Conservation (phyloP, 2,797 vertebrate species). For the Phyllotis vaccarum region DNA sequence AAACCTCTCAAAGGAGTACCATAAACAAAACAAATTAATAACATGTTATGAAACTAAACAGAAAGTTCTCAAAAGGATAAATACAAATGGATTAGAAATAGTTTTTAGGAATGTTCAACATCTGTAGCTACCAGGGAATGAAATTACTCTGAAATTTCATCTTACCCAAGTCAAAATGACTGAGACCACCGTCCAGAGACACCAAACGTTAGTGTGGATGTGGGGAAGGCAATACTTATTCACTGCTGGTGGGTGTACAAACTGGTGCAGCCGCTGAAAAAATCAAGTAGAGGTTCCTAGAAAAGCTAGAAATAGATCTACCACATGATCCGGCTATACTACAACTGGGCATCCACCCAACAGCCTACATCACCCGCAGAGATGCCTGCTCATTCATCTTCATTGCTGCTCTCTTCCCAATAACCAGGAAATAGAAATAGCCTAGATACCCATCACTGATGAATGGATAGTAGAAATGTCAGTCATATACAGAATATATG, state of each 20-base stretch:
- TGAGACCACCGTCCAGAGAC: neutral
- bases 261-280: neutral
- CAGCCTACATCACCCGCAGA: neutral
- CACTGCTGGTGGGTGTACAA: neutral
- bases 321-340: neutral
- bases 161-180: neutral
- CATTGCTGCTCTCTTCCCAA: neutral
- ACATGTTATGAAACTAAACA: neutral
- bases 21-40: neutral
- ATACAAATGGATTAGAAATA: neutral
- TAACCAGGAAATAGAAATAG: neutral
- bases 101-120: neutral
- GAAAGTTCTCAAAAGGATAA: neutral
- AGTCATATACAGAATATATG: neutral
- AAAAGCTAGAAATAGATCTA: neutral
- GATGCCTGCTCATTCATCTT: neutral
- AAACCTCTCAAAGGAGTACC: neutral
- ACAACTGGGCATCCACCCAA: neutral
- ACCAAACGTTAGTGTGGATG: neutral
- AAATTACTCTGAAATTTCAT: neutral
- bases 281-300: neutral
- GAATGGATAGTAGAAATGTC: neutral
- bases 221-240: neutral
- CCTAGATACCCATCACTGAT: neutral
- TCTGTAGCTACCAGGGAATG: neutral